These are phyloP conservation scores for Diachasma alloeum DNA, from an alignment of 1,140 invertebrate species.

Conservation along the genomic window DNA sequence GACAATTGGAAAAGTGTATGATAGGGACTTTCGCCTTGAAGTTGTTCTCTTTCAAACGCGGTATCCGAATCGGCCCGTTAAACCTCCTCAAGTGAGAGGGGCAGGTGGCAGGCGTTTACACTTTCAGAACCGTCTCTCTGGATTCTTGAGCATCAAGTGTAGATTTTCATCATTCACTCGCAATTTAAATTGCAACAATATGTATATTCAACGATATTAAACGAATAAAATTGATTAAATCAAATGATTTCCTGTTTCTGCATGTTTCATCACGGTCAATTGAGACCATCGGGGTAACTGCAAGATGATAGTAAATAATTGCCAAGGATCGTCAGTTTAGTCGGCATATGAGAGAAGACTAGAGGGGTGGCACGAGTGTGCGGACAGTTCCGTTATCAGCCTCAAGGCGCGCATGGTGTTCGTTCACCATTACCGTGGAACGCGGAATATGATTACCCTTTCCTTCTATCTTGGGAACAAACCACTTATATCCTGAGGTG, in stretches of 20 bases:
- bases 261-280: background rate
- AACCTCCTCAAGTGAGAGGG: background rate
- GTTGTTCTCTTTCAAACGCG: background rate
- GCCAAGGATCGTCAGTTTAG: background rate
- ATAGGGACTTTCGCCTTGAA: background rate
- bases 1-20: background rate
- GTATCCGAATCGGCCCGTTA: constrained; percentile 8
- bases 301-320: background rate
- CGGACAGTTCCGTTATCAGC: constrained; percentile 53
- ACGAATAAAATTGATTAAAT: background rate
- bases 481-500: constrained; percentile 5
- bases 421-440: constrained; percentile 59
- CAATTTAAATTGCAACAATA: background rate
- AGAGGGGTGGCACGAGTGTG: constrained; percentile 41
- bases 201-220: background rate
- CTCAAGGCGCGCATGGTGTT: constrained; percentile 45
- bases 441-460: constrained; percentile 62
- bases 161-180: background rate
- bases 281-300: background rate
- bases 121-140: background rate
- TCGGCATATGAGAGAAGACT: constrained; percentile 3
- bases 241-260: background rate
- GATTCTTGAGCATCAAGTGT: background rate
- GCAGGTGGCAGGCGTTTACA: background rate
- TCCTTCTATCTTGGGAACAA: constrained; percentile 43